Evolutionary conservation across 2,113 vertebrate species (phyloP).

Genomic region (Tragelaphus imberbis): DNA sequence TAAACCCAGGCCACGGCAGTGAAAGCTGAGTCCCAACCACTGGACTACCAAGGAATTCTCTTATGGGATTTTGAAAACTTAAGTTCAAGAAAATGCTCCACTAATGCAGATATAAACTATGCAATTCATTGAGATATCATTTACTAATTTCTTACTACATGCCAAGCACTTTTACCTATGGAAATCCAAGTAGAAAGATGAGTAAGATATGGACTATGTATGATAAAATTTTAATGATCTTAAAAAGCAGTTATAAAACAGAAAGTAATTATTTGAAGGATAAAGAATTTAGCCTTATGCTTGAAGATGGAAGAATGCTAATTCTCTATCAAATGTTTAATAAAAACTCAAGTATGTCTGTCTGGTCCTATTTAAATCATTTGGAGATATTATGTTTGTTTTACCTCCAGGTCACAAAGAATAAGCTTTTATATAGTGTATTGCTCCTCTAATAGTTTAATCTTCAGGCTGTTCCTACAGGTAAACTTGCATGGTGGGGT

Average conservation of each 20-base stretch:
- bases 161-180: background rate
- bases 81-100: conserved; percentile 6
- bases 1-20: background rate
- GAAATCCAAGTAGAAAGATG: background rate
- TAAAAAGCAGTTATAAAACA: conserved; percentile 18
- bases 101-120: background rate
- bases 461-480: background rate
- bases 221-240: conserved; percentile 13
- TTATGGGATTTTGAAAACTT: background rate
- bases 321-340: conserved; percentile 13
- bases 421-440: background rate
- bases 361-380: background rate
- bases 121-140: background rate
- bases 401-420: conserved; percentile 19
- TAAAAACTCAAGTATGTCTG: background rate
- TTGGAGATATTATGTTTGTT: background rate
- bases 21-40: background rate
- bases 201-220: background rate
- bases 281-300: conserved; percentile 18
- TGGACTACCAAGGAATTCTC: background rate
- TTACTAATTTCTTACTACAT: background rate
- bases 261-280: conserved; percentile 25
- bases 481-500: background rate
- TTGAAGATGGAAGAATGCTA: background rate
- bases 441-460: background rate